Evolutionary conservation across 1,140 invertebrate genomes (phyloP).

Genomic region (Ostrea denselamellosa): DNA sequence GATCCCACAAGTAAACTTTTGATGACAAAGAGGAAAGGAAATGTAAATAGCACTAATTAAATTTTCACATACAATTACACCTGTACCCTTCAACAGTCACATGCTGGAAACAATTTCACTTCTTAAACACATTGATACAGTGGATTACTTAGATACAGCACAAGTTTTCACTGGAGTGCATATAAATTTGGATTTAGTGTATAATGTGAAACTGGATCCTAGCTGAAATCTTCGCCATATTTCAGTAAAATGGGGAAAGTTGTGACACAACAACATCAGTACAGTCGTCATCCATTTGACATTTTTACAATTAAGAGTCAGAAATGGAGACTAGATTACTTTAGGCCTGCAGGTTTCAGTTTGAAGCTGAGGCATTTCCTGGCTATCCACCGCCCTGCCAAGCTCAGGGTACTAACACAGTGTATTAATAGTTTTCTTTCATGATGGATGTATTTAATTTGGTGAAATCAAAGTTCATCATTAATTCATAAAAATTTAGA

Average conservation of each 20-base stretch:
- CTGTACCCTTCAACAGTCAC: neutral
- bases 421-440: too few species aligned
- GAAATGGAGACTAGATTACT: neutral
- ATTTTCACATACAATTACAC: neutral
- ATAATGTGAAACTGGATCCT: neutral
- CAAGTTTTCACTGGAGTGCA: neutral
- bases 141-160: neutral
- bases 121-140: neutral
- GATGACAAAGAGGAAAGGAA: constrained; percentile 20
- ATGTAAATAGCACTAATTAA: constrained; percentile 19
- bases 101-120: neutral
- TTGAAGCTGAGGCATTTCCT: neutral
- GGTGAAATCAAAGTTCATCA: too few species aligned
- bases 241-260: neutral
- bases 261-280: neutral
- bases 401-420: neutral
- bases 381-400: neutral
- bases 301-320: neutral
- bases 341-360: neutral
- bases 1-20: constrained; percentile 11
- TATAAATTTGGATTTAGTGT: neutral
- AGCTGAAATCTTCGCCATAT: neutral
- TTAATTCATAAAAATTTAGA: too few species aligned
- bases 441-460: too few species aligned
- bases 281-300: neutral